These are phyloP conservation scores for Cuniculus paca DNA, from an alignment of 2,797 vertebrate genomes.

Conservation along the genomic window DNA sequence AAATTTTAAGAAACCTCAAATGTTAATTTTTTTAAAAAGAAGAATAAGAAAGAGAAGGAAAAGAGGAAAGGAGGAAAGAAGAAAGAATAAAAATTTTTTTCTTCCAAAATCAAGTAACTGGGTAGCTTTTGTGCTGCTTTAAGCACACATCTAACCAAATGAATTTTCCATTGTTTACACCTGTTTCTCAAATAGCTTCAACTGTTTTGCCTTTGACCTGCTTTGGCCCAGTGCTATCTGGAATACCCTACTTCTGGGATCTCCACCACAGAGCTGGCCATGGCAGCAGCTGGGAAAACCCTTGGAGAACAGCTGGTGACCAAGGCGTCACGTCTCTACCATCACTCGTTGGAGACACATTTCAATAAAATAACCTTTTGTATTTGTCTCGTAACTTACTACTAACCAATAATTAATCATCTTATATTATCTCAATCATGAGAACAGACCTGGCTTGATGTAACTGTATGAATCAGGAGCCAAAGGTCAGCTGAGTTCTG, in stretches of 20 bases:
- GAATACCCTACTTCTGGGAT: constrained; percentile 43
- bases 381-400: background rate
- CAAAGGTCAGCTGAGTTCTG: background rate
- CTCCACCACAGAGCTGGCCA: constrained; percentile 68
- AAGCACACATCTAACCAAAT: constrained; percentile 59
- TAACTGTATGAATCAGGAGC: background rate
- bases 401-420: background rate
- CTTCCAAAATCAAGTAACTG: constrained; percentile 41
- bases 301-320: constrained; percentile 92
- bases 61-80: accelerated
- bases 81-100: background rate
- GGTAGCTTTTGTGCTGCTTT: constrained; percentile 17
- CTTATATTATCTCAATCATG: background rate
- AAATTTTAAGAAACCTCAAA: background rate
- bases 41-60: background rate
- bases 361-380: background rate
- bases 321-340: background rate
- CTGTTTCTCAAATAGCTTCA: constrained; percentile 84
- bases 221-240: background rate
- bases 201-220: constrained; percentile 86
- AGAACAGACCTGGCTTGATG: background rate
- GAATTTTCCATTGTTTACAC: constrained; percentile 85
- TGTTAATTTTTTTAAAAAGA: background rate
- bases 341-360: background rate
- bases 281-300: constrained; percentile 95